phyloP scores from a whole-genome alignment of 2,888 invertebrate genomes.

The Noctua fimbriata region DNA sequence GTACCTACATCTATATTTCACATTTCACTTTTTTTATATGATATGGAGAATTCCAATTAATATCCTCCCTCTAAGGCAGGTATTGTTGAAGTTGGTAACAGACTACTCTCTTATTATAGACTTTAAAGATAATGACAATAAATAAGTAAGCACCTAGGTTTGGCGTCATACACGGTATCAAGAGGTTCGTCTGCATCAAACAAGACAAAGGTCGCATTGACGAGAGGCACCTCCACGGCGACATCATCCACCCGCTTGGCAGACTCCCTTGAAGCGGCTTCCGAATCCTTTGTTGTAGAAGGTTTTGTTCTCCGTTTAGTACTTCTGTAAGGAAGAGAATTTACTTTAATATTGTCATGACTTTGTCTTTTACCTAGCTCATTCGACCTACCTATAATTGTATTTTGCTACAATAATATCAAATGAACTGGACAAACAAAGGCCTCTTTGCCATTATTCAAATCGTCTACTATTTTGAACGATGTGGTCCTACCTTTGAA shows the following conservation, averaged over 20 bases:
- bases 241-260: constrained; percentile 58
- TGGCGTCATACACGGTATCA: constrained; percentile 79
- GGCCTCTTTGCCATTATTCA: background rate
- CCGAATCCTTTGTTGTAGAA: constrained; percentile 10
- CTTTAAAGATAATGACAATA: background rate
- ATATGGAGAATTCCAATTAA: background rate
- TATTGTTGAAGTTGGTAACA: no score
- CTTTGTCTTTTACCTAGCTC: background rate
- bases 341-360: background rate
- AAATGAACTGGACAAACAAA: background rate
- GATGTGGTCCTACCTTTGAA: background rate
- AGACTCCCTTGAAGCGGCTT: constrained; percentile 45
- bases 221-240: constrained; percentile 78
- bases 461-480: background rate
- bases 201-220: constrained; percentile 75
- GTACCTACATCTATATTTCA: background rate
- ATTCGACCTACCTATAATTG: background rate
- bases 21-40: background rate
- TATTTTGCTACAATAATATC: background rate
- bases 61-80: no score
- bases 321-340: constrained; percentile 17
- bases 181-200: constrained; percentile 73
- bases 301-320: constrained; percentile 16
- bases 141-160: constrained; percentile 61
- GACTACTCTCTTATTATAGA: background rate